Evolutionary conservation across 1,140 invertebrate genomes (phyloP), one percentile per base, ranked within the genome.

Genomic region (Popillia japonica): DNA sequence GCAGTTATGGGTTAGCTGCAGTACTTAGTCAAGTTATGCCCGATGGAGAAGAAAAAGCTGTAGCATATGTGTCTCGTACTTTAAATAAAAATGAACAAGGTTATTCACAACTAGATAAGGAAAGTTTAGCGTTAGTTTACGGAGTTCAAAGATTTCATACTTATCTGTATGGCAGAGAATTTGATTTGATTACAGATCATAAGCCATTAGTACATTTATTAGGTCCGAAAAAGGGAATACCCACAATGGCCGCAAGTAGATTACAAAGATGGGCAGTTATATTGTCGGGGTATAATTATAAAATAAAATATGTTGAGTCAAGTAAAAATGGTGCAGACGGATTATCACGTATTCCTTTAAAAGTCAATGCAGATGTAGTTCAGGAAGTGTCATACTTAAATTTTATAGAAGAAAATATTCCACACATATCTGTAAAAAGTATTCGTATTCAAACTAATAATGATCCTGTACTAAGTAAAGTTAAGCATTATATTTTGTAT

Each of bases 91-190:
- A 9, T 23, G 77, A 78, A 40, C 6, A 73, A 17, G 27, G 14
- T 11, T 73, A 74, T 73, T 72, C 77, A n/a, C n/a, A n/a, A n/a
- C n/a, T n/a, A n/a, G n/a, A n/a, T n/a, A n/a, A n/a, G n/a, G n/a
- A n/a, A n/a, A 84, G 75, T 89, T 89, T 80, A 75, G 85, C 72
- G 81, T 84, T 40, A 90, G 87, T 82, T 78, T 90, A n/a, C 85
- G 83, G 59, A 83, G n/a, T n/a, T n/a, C n/a, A n/a, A n/a, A n/a
- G n/a, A n/a, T n/a, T n/a, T n/a, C n/a, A n/a, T n/a, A n/a, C n/a
- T n/a, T n/a, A n/a, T n/a, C n/a, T n/a, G n/a, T n/a, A n/a, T n/a
- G 85, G 0, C 44, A 42, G 82, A 22, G 59, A 84, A 17, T 91
- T 91, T 83, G 82, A 83, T 11, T 77, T 90, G 11, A 78, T 83